Evolutionary conservation across 1,140 invertebrate species (phyloP).

Genomic region (Bombus superbus): DNA sequence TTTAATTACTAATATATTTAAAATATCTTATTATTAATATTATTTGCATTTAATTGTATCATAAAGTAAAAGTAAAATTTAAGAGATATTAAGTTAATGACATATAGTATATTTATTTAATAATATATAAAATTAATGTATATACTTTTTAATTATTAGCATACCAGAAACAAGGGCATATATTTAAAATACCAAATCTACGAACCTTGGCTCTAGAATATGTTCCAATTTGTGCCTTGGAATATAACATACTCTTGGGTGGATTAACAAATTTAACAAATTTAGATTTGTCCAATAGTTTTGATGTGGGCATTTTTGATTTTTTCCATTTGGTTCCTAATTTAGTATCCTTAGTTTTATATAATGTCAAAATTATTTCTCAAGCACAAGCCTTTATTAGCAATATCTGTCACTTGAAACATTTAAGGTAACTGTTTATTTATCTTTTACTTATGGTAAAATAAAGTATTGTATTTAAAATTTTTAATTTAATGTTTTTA

Average conservation of each 20-base stretch:
- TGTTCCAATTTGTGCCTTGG: conserved; percentile 78
- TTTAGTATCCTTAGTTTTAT: conserved; percentile 89
- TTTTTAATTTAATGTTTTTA: conserved; percentile 14
- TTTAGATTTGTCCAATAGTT: conserved; percentile 91
- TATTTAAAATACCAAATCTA: conserved; percentile 87
- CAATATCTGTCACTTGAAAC: conserved; percentile 74
- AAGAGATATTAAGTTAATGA: neutral
- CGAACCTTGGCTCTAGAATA: conserved; percentile 85
- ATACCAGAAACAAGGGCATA: conserved; percentile 81
- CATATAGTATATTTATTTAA: neutral
- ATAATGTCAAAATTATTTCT: conserved; percentile 85
- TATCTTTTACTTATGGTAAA: neutral
- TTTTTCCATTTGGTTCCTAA: conserved; percentile 84
- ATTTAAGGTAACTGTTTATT: conserved; percentile 72
- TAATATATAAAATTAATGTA: neutral
- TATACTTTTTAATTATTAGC: conserved; percentile 71
- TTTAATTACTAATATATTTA: neutral
- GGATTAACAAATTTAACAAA: conserved; percentile 86
- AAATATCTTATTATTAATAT: neutral
- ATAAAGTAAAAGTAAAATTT: neutral
- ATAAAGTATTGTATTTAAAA: neutral
- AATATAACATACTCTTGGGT: conserved; percentile 84
- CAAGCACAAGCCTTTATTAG: conserved; percentile 67
- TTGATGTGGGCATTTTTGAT: conserved; percentile 74
- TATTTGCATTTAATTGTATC: neutral